Evolutionary conservation across 92 coral and sea anemone genomes (phyloP), one percentile per base, ranked within the genome.

Genomic region (Phymanthus crucifer): DNA sequence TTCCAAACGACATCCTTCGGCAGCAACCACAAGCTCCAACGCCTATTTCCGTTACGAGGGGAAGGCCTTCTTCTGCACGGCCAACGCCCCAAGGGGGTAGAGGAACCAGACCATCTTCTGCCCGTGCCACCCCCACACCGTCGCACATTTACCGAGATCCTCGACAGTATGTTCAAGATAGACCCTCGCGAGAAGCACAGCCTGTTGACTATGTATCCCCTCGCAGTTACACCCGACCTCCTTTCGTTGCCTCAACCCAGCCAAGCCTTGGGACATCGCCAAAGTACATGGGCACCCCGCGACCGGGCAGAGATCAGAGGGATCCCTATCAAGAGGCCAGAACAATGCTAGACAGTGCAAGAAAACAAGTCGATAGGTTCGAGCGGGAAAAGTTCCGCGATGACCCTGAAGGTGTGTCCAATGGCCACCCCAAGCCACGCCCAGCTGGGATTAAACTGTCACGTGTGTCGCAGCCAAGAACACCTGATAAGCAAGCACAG

Each of bases 251-350:
- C 11, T 87, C 92, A 32, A 50, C 85, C 18, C 89, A 89, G 33
- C 92, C 90, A 12, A 89, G 89, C 47, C 57, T 85, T 45, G 92
- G 92, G 19, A 85, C 92, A 10, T 89, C 89, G 18, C 92, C 92
- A 10, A 84, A 85, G 74, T 85, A 85, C 52, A 89, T 89, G 89
- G 78, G 87, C 8, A 83, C 87, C 9, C 90, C 92, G 40, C 84
- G 87, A 75, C 35, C 76, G 74, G 75, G 65, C 65, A 86, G 73
- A 29, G 80, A 84, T 34, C 89, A 87, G 4, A 85, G 87, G n/a
- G 84, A 87, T 82, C 89, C 97, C 3, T 92, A 81, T 73, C 79
- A 83, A 9, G 88, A 91, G 47, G 97, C 97, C 1, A 88, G 94
- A 47, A 71, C 91, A 65, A 90, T 87, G 67, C 81, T 92, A 31